A percentile compares a stretch with the other conserved stretches of the same genome.
phyloP scores from a whole-genome alignment of 2,888 invertebrate genomes.

The Drosophila dives region DNA sequence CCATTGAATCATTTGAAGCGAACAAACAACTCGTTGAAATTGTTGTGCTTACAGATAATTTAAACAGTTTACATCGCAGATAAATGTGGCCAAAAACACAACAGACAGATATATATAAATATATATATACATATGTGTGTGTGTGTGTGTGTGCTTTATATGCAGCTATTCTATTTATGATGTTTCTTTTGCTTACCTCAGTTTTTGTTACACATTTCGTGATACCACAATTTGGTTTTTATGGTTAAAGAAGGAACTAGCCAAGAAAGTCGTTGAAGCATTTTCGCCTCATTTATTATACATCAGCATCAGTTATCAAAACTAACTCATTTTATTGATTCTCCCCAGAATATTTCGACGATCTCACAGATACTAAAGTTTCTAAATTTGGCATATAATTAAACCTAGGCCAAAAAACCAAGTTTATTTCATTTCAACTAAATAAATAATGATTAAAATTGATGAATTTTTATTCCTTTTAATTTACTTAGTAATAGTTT shows the following conservation, averaged over 20 bases:
- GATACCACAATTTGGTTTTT: background rate
- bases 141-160: background rate
- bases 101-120: background rate
- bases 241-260: background rate
- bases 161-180: background rate
- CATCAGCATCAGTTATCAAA: too few species aligned
- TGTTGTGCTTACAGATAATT: slow-evolving; percentile 45
- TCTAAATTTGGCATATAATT: background rate
- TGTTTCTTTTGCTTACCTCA: background rate
- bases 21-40: slow-evolving; percentile 30
- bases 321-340: background rate
- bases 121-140: background rate
- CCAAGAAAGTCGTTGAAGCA: background rate
- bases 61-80: slow-evolving; percentile 31
- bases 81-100: slow-evolving; percentile 3
- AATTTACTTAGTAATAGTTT: background rate
- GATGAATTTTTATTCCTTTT: background rate
- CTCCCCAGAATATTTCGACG: background rate
- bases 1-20: slow-evolving; percentile 41
- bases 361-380: background rate
- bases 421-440: background rate
- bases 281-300: too few species aligned
- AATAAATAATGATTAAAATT: background rate
- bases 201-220: background rate
- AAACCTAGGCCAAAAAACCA: background rate